A percentile compares a stretch with the other conserved stretches of the same genome.
phyloP scores from a whole-genome alignment of 2,797 vertebrate species.

The Sebastolobus altivelis region DNA sequence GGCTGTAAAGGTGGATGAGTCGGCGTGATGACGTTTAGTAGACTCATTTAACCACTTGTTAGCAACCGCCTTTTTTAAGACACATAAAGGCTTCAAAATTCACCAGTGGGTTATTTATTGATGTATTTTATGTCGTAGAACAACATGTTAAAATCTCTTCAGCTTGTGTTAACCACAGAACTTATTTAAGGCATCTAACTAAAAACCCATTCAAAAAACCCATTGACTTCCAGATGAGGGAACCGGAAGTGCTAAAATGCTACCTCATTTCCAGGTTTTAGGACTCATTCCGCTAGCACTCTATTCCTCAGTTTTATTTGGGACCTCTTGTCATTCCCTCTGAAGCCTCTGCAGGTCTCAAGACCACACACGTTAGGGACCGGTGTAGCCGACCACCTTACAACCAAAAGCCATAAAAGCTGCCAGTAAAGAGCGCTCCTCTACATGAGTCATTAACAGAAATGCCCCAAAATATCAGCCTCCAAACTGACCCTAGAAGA shows the following conservation, averaged over 20 bases:
- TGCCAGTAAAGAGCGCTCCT: not conserved
- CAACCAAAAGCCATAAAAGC: conserved; percentile 11
- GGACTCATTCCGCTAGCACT: not conserved
- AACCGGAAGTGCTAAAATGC: not conserved
- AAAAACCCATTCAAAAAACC: not conserved
- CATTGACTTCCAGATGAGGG: not conserved
- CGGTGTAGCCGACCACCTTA: not conserved
- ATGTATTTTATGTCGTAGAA: not conserved
- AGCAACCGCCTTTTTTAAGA: not conserved
- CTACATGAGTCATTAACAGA: not conserved
- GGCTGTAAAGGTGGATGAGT: not conserved
- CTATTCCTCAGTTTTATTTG: not conserved
- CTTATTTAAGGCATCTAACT: not conserved
- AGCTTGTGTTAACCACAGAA: too few species aligned
- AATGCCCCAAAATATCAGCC: not conserved
- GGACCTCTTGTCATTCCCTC: not conserved
- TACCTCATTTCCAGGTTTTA: not conserved
- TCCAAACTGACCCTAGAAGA: conserved; percentile 4
- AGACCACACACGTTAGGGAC: not conserved
- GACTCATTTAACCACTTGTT: not conserved
- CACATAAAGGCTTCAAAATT: not conserved
- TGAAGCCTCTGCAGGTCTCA: not conserved
- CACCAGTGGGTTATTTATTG: too few species aligned
- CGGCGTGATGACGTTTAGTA: not conserved
- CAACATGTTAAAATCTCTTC: not conserved